phyloP scores from a whole-genome alignment of 2,797 vertebrate genomes.

The Hydrolagus colliei region DNA sequence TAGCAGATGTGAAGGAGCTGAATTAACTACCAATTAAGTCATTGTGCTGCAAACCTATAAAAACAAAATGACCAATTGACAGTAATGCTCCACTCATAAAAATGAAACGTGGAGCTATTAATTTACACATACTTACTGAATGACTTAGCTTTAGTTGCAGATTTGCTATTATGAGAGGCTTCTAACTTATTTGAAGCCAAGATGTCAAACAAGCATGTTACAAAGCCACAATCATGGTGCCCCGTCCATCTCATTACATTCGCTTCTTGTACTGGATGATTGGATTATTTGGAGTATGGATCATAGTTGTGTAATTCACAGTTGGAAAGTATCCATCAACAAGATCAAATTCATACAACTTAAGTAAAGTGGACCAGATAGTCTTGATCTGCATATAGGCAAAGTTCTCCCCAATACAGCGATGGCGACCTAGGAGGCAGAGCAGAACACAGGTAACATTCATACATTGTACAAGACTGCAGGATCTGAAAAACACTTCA shows the following conservation, averaged over 20 bases:
- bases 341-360: conserved; percentile 83
- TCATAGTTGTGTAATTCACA: conserved; percentile 96
- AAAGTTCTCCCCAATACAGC: conserved; percentile 96
- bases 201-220: neutral
- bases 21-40: neutral
- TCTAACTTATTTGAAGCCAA: neutral
- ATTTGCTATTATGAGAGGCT: neutral
- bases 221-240: neutral
- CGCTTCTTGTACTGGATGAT: conserved; percentile 81
- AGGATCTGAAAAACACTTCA: no score
- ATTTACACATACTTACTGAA: neutral
- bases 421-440: conserved; percentile 76
- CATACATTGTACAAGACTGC: no score
- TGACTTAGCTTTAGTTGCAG: neutral
- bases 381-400: conserved; percentile 97
- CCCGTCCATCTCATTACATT: conserved; percentile 49
- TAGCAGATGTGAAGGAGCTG: neutral
- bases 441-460: neutral
- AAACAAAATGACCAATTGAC: neutral
- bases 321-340: conserved; percentile 80
- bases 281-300: conserved; percentile 86
- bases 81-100: neutral
- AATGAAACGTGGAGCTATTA: neutral
- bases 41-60: no score
- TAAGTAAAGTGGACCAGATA: conserved; percentile 90